Conservation (phyloP, 2,113 vertebrate species). For the Marmota flaviventris region DNA sequence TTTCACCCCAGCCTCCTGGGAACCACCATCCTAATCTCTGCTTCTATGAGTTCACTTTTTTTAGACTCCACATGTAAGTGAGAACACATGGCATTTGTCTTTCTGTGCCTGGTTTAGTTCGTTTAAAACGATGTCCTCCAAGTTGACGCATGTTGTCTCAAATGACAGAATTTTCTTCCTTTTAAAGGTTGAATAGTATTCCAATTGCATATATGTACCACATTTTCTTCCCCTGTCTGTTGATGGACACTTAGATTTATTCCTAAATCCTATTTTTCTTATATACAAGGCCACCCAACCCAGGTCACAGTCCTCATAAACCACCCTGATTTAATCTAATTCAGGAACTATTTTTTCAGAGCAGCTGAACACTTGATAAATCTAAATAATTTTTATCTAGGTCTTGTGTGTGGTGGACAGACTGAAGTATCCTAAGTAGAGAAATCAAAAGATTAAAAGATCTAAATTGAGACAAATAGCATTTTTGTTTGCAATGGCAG, state of each 20-base stretch:
- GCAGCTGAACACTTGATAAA: not conserved
- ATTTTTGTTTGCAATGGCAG: not conserved
- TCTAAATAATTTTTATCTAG: not conserved
- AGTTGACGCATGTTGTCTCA: not conserved
- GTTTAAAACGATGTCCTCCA: not conserved
- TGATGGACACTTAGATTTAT: not conserved
- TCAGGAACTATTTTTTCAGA: not conserved
- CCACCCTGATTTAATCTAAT: not conserved
- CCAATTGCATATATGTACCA: not conserved
- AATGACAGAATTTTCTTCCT: not conserved
- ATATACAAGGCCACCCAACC: not conserved
- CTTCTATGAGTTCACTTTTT: not conserved
- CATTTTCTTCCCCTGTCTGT: not conserved
- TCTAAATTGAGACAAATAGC: not conserved
- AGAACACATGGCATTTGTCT: not conserved
- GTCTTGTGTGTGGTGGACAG: not conserved
- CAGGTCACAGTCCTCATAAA: not conserved
- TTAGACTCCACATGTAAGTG: not conserved
- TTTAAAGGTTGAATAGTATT: not conserved
- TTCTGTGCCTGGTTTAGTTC: not conserved
- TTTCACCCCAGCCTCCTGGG: not conserved
- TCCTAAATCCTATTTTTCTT: not conserved
- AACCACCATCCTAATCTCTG: not conserved
- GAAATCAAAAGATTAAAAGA: conserved; percentile 22
- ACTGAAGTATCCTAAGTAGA: not conserved